Evolutionary conservation across 2,888 invertebrate species (phyloP).

Genomic region (Patella ulyssiponensis): DNA sequence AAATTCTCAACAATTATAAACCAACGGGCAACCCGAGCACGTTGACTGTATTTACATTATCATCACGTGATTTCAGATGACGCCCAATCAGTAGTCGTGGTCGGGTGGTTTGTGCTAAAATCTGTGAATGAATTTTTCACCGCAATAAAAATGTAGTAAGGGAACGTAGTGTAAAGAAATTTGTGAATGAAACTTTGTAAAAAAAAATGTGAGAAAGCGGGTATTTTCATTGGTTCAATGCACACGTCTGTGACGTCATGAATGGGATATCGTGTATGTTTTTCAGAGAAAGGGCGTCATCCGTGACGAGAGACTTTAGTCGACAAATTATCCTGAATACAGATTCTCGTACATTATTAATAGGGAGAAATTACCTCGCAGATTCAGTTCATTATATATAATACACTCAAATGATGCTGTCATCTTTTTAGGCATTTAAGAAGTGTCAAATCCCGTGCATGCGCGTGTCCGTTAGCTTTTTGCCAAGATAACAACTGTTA

Average conservation of each 20-base stretch:
- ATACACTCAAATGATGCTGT: not conserved
- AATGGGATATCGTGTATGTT: not conserved
- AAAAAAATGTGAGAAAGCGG: not conserved
- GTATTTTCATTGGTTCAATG: not conserved
- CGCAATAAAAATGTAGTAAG: not conserved
- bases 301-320: not conserved
- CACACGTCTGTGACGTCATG: slow-evolving; percentile 5
- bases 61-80: no score
- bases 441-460: not conserved
- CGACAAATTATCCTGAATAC: not conserved
- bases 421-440: not conserved
- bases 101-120: no score
- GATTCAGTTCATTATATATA: no score
- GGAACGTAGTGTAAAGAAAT: not conserved
- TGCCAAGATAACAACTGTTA: not conserved
- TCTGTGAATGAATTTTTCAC: not conserved
- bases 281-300: not conserved
- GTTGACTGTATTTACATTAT: no score
- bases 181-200: not conserved
- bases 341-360: slow-evolving; percentile 4
- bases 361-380: not conserved
- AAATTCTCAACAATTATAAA: no score
- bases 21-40: no score
- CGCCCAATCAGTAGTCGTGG: no score
- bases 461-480: not conserved